phyloP scores from a whole-genome alignment of 2,113 vertebrate species.

The Lethenteron camtschaticum region DNA sequence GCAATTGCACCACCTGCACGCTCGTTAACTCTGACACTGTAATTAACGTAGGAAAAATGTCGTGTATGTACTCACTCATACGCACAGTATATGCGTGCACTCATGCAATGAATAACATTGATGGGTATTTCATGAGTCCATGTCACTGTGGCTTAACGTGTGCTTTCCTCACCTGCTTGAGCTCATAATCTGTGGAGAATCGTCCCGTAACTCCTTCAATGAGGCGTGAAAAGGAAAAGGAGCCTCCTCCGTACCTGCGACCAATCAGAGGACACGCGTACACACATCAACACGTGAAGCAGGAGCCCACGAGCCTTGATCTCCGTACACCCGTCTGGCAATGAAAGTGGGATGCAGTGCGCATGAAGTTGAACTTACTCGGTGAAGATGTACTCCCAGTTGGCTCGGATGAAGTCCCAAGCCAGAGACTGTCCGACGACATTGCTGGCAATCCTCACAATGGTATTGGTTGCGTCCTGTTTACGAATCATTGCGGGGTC shows the following conservation, averaged over 20 bases:
- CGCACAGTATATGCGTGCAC: too few species aligned
- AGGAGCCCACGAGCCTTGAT: neutral
- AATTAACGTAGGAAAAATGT: too few species aligned
- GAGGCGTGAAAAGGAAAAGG: slow-evolving; percentile 49
- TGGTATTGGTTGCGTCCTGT: neutral
- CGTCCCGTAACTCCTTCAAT: slow-evolving; percentile 27
- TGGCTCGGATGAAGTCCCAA: neutral
- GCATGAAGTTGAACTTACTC: neutral
- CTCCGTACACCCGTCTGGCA: neutral
- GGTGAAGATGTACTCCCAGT: neutral
- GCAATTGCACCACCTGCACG: too few species aligned
- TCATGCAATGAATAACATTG: too few species aligned
- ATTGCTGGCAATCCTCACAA: slow-evolving; percentile 1
- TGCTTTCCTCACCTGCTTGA: slow-evolving; percentile 35
- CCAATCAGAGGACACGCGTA: slow-evolving; percentile 8
- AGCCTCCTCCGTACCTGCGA: slow-evolving; percentile 49
- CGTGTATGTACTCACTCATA: too few species aligned
- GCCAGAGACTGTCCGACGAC: slow-evolving; percentile 2
- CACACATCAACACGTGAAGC: neutral
- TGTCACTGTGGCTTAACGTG: too few species aligned
- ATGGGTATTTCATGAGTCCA: too few species aligned
- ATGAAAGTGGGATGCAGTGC: neutral
- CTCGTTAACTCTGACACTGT: too few species aligned
- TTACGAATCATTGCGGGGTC: neutral
- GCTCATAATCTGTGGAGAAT: slow-evolving; percentile 39